Evolutionary conservation across 2,888 invertebrate genomes (phyloP), one percentile per base, ranked within the genome.

Genomic region (Eumacrocentrus americanus): DNA sequence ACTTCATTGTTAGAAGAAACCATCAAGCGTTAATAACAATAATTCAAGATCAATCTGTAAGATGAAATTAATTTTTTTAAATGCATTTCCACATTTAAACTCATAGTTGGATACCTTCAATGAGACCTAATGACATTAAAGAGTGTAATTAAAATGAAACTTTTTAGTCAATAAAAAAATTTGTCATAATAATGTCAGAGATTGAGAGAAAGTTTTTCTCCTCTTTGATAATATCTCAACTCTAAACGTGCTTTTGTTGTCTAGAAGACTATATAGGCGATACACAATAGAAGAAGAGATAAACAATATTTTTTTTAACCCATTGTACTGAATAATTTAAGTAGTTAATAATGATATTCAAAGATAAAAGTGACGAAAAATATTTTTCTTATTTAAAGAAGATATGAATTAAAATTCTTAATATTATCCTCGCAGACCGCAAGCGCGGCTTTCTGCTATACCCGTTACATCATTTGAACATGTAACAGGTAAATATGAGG

Each of bases 401-500:
- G n/a, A 29, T 9, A 29, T n/a, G 35, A 35, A 50, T 12, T 34
- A 50, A 50, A 50, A 11, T 18, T 11, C n/a, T 50, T 46, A n/a
- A n/a, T 38, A 52, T 52, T 37, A 38, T 23, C 12, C 20, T 18
- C 7, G 9, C 29, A 52, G 23, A 46, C 46, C 46, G 5, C 46
- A 46, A 37, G 11, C 14, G 12, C 6, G 11, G 18, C 6, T 3
- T 12, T 52, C 38, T 23, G 12, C 29, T 29, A 18, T 16, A 11
- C 18, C 7, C 16, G 29, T 47, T 47, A 37, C 56, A 46, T 56
- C 20, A 46, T 44, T 37, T 34, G n/a, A 16, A 48, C 20, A 60
- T 51, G 58, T 57, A 64, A 61, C 38, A 53, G 42, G 44, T 55
- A 64, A 59, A 53, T 56, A 61, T 47, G 37, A 25, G 38, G 44